phyloP scores from a whole-genome alignment of 1,140 invertebrate genomes.

The Trachymyrmex septentrionalis region DNA sequence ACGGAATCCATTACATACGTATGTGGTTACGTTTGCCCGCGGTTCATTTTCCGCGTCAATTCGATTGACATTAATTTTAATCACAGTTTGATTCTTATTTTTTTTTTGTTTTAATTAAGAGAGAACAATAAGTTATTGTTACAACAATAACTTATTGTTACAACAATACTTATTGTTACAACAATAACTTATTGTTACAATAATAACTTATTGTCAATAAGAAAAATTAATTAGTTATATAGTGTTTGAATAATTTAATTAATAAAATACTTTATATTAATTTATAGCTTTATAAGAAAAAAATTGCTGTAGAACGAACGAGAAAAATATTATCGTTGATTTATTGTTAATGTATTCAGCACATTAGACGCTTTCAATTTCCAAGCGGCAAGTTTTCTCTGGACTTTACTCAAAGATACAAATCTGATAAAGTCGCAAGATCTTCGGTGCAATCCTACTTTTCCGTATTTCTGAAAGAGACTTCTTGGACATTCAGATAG shows the following conservation, averaged over 20 bases:
- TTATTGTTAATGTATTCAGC: not conserved
- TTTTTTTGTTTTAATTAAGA: slow-evolving; percentile 18
- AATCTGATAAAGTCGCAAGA: slow-evolving; percentile 45
- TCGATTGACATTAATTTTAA: slow-evolving; percentile 11
- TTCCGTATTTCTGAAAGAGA: slow-evolving; percentile 53
- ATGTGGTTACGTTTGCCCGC: slow-evolving; percentile 3
- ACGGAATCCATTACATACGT: slow-evolving; percentile 39
- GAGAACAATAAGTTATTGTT: not conserved
- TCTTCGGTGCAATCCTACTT: slow-evolving; percentile 15
- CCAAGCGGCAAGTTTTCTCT: not conserved
- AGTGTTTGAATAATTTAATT: not conserved
- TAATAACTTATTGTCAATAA: no score
- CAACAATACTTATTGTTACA: no score
- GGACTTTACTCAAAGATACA: slow-evolving; percentile 1
- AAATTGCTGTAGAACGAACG: not conserved
- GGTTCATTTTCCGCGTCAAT: not conserved
- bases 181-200: no score
- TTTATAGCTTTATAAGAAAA: not conserved
- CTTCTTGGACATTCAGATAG: slow-evolving; percentile 16
- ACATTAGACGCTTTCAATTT: slow-evolving; percentile 15
- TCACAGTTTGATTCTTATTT: not conserved
- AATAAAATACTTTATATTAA: not conserved
- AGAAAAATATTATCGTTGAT: not conserved
- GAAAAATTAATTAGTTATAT: not conserved
- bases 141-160: no score